Conservation (phyloP, 2,797 vertebrate species). For the Antrozous pallidus region DNA sequence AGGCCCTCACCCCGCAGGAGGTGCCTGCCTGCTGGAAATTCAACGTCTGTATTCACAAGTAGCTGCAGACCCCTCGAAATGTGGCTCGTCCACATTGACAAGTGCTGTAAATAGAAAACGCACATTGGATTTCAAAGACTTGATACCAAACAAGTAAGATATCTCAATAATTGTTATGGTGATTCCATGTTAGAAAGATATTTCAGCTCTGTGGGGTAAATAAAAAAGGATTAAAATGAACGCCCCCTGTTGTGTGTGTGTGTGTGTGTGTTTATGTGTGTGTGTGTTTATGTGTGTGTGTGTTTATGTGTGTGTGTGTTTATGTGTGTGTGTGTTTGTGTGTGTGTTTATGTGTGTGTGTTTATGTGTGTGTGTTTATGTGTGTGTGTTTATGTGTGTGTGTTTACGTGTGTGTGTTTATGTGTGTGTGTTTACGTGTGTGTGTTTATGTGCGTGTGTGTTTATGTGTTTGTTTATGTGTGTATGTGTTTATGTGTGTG, state of each 20-base stretch:
- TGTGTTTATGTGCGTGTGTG: background rate
- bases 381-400: background rate
- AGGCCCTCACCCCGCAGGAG: background rate
- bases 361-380: background rate
- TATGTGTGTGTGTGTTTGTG: background rate
- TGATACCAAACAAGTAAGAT: background rate
- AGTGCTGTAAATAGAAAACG: background rate
- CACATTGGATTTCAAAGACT: background rate
- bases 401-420: background rate
- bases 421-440: background rate
- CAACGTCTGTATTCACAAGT: background rate
- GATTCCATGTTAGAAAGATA: background rate
- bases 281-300: background rate
- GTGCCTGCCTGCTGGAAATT: background rate
- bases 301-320: background rate
- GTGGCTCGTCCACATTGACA: background rate
- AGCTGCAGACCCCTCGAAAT: background rate
- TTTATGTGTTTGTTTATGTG: background rate
- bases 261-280: background rate
- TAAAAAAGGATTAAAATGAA: constrained; percentile 6
- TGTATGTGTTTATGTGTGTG: background rate
- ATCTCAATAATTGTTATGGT: background rate
- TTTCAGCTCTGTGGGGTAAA: background rate
- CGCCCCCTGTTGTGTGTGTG: background rate
- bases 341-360: background rate